Evolutionary conservation across 2,113 vertebrate genomes (phyloP), one percentile per base, ranked within the genome.

Genomic region (Talpa occidentalis): DNA sequence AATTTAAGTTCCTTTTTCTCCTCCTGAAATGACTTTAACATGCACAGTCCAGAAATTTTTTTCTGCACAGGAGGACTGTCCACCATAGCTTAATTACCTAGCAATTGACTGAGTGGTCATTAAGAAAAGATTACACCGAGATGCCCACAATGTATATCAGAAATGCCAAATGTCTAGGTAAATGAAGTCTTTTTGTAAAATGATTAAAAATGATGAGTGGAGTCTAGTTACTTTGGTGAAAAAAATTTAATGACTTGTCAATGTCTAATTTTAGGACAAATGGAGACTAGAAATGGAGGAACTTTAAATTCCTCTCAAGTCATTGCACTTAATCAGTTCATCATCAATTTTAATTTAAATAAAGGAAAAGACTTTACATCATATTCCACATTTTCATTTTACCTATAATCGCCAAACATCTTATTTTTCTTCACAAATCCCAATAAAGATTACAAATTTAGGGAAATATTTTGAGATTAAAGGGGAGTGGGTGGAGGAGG

Each of bases 11-110:
- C 70, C 12, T 6, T 89, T 11, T 10, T 83, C 16, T 8, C 47
- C 26, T 76, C 15, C 14, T 95, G 10, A 28, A 86, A 69, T 85
- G 28, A 94, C 22, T 67, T 21, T 28, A 93, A 42, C 0, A 17
- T 64, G n/a, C 6, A 73, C 59, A 96, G 95, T 70, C n/a, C 87
- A 93, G 87, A 96, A 96, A 66, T 44, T 32, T 21, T 42, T 67
- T 81, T 92, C 17, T 69, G 52, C 26, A 30, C 60, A 69, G 69
- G 60, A 85, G n/a, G n/a, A 37, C 32, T 76, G 90, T 70, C 16
- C 74, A 83, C 94, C 94, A 93, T 14, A 86, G 64, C 2, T 95
- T 78, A 93, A 91, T 92, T 94, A 6, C 12, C 47, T 95, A 93
- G 80, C 37, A 47, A 2, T 26, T 6, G 83, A 76, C 42, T 10